These are phyloP conservation scores for Amblyraja radiata DNA, from an alignment of 2,797 vertebrate species.

Conservation along the genomic window DNA sequence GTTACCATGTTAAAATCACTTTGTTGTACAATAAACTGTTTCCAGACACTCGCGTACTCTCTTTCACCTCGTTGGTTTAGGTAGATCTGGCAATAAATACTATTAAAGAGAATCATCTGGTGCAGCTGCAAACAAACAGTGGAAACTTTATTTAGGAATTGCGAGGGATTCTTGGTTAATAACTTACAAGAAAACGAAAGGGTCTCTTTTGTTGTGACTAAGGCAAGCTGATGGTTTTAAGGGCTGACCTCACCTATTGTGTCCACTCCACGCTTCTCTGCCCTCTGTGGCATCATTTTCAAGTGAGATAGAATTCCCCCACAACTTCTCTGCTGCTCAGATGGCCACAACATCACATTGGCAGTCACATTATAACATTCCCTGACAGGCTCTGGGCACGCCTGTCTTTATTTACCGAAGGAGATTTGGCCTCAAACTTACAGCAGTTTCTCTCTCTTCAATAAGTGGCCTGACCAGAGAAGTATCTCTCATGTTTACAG, in stretches of 20 bases:
- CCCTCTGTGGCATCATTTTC: neutral
- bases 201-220: neutral
- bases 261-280: neutral
- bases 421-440: neutral
- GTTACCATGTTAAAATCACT: too few species aligned
- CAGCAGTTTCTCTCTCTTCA: neutral
- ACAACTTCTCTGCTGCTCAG: neutral
- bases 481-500: neutral
- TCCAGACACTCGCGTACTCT: too few species aligned
- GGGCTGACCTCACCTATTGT: neutral
- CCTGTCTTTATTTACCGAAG: neutral
- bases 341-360: neutral
- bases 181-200: neutral
- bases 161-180: neutral
- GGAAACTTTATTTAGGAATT: neutral
- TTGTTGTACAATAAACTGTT: too few species aligned
- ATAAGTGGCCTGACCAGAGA: neutral
- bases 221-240: neutral
- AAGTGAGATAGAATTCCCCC: too few species aligned
- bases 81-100: neutral
- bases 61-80: too few species aligned
- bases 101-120: neutral
- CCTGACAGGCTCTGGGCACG: neutral
- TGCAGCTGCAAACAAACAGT: neutral
- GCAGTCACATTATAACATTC: neutral